Conservation (phyloP, 2,113 vertebrate genomes). For the Numida meleagris region DNA sequence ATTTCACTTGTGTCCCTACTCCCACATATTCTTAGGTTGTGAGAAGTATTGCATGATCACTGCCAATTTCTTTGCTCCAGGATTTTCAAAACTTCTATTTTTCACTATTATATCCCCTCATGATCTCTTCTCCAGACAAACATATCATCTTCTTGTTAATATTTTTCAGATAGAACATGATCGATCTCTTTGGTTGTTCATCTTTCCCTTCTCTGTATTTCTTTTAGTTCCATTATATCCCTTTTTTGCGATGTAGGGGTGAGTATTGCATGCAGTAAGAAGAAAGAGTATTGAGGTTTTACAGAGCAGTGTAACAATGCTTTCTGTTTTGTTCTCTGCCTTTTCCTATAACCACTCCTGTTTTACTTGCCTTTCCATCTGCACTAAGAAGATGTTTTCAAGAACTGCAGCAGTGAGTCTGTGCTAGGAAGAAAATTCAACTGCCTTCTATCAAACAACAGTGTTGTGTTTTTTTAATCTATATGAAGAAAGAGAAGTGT, state of each 20-base stretch:
- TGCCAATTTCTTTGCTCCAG: neutral
- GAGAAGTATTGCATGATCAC: neutral
- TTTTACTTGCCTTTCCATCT: neutral
- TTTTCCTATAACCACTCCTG: neutral
- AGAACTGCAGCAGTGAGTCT: neutral
- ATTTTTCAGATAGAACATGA: neutral
- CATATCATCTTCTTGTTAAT: neutral
- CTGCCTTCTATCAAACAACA: neutral
- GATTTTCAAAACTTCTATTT: neutral
- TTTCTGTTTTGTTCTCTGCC: neutral
- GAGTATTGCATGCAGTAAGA: neutral
- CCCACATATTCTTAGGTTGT: neutral
- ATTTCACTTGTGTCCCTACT: neutral
- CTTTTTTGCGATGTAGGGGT: neutral
- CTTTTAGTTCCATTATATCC: neutral
- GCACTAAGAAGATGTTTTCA: neutral
- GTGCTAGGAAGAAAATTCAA: neutral
- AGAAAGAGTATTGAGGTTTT: neutral
- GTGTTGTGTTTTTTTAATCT: neutral
- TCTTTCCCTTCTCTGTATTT: neutral
- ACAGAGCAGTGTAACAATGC: neutral
- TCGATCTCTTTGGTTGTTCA: neutral
- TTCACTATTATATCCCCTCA: rapidly evolving
- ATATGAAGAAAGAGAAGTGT: neutral
- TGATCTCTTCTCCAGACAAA: neutral